phyloP scores from a whole-genome alignment of 2,113 vertebrate species.

The Triplophysa siluroides region DNA sequence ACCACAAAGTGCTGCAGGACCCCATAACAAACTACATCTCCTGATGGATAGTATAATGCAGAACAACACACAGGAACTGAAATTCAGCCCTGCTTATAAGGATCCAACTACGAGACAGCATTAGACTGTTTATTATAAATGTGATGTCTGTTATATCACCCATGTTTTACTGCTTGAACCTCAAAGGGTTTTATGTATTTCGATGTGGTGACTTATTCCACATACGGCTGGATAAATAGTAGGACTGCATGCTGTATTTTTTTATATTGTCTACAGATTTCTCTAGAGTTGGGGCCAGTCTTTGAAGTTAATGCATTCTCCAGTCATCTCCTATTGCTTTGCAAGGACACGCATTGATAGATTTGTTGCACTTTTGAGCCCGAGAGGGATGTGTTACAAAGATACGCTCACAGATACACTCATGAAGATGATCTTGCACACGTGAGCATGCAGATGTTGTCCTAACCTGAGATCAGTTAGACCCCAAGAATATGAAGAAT shows the following conservation, averaged over 20 bases:
- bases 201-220: constrained; percentile 13
- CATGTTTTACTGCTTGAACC: neutral
- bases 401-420: neutral
- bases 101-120: neutral
- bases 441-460: neutral
- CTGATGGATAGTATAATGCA: neutral
- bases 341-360: constrained; percentile 31
- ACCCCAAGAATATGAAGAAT: constrained; percentile 7
- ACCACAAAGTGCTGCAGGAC: constrained; percentile 16
- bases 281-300: constrained; percentile 44
- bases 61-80: constrained; percentile 20
- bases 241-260: constrained; percentile 18
- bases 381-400: constrained; percentile 45
- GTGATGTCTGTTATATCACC: neutral
- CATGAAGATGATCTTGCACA: neutral
- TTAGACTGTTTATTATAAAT: constrained; percentile 1
- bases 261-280: constrained; percentile 47
- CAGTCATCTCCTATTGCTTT: constrained; percentile 46
- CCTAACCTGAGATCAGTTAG: constrained; percentile 38
- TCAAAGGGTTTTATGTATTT: neutral
- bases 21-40: constrained; percentile 28
- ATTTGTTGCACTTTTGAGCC: constrained; percentile 35
- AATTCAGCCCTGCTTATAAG: neutral
- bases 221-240: neutral
- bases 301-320: constrained; percentile 33